Conservation (phyloP, 1,140 invertebrate species). For the Pachypeltis micranthus region DNA sequence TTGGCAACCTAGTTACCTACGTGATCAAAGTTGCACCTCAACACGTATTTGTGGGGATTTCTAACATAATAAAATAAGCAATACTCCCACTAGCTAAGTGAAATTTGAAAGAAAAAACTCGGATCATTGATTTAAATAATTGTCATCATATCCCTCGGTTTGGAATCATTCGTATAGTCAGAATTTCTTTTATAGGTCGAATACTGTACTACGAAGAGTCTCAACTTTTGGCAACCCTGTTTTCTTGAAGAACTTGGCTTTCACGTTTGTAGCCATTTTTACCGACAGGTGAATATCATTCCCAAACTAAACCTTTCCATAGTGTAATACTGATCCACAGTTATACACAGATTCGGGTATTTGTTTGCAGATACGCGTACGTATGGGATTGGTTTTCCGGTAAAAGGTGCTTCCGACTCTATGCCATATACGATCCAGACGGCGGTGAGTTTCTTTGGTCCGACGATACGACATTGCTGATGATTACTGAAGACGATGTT, state of each 20-base stretch:
- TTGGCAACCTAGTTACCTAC: too few relatives aligned
- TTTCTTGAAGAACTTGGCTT: not conserved
- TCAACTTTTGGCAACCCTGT: constrained; percentile 5
- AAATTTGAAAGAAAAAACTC: too few relatives aligned
- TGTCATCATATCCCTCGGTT: too few relatives aligned
- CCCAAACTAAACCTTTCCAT: too few relatives aligned
- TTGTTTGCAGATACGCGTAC: constrained; percentile 10
- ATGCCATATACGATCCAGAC: not conserved
- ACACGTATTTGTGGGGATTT: too few relatives aligned
- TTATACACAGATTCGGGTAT: too few relatives aligned
- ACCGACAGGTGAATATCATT: constrained; percentile 2
- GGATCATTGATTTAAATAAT: too few relatives aligned
- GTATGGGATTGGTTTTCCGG: constrained; percentile 13
- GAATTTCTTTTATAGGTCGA: not conserved
- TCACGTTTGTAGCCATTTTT: constrained; percentile 7
- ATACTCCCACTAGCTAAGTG: too few relatives aligned
- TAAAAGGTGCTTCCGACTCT: not conserved
- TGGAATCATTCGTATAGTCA: too few relatives aligned
- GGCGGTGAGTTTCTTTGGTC: constrained; percentile 6
- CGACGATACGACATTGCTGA: not conserved
- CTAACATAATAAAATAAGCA: too few relatives aligned
- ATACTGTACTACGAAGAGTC: constrained; percentile 1
- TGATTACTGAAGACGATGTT: constrained; percentile 10
- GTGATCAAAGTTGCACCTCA: too few relatives aligned
- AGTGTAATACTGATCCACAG: too few relatives aligned